Conservation (phyloP, 2,888 invertebrate species). For the Cistogaster globosa region DNA sequence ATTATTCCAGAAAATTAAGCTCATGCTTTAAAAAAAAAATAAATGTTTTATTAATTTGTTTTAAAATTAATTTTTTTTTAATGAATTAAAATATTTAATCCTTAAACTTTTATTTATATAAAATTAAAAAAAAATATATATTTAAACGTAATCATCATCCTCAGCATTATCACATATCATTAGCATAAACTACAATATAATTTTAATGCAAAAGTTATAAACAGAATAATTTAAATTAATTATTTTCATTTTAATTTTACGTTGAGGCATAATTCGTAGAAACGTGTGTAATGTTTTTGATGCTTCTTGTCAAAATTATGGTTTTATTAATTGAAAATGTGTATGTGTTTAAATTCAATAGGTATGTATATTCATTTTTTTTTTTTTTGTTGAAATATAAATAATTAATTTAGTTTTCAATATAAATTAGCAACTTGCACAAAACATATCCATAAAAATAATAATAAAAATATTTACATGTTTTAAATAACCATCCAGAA, state of each 20-base stretch:
- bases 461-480: slow-evolving; percentile 8
- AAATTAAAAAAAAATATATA: not conserved
- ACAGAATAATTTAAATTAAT: slow-evolving; percentile 68
- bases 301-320: slow-evolving; percentile 48
- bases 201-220: slow-evolving; percentile 48
- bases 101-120: no score
- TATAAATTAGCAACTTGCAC: slow-evolving; percentile 60
- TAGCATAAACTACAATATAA: slow-evolving; percentile 45
- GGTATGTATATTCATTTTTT: not conserved
- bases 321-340: slow-evolving; percentile 21
- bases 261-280: slow-evolving; percentile 58
- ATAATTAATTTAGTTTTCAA: slow-evolving; percentile 60
- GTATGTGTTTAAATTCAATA: slow-evolving; percentile 19
- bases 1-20: no score
- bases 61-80: no score
- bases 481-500: no score
- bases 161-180: not conserved
- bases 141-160: not conserved
- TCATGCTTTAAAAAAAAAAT: no score
- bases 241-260: slow-evolving; percentile 56
- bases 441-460: slow-evolving; percentile 6
- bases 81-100: no score
- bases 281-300: slow-evolving; percentile 55
- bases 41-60: no score
- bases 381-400: slow-evolving; percentile 25